Evolutionary conservation across 2,888 invertebrate genomes (phyloP).

Genomic region (Dasysyrphus tricinctus): DNA sequence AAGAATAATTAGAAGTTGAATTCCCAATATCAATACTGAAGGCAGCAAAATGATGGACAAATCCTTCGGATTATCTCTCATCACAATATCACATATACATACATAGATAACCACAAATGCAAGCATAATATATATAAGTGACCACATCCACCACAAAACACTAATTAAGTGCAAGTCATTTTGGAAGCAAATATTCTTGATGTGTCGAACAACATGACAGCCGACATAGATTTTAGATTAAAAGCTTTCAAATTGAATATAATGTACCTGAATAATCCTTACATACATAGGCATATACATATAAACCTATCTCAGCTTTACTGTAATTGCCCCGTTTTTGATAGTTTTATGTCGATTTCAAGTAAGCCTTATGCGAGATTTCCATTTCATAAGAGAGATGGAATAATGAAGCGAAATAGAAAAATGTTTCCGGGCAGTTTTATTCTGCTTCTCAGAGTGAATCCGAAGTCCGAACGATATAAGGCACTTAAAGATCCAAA

Average conservation of each 20-base stretch:
- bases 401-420: background rate
- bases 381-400: background rate
- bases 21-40: constrained; percentile 19
- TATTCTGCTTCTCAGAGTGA: background rate
- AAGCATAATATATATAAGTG: constrained; percentile 34
- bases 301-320: background rate
- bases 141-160: constrained; percentile 58
- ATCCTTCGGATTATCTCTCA: constrained; percentile 42
- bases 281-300: background rate
- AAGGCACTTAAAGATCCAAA: constrained; percentile 38
- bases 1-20: constrained; percentile 51
- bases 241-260: constrained; percentile 67
- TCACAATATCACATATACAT: constrained; percentile 22
- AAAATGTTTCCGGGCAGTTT: background rate
- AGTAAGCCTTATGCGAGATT: background rate
- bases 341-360: constrained; percentile 22
- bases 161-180: constrained; percentile 69
- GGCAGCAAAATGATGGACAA: constrained; percentile 48
- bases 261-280: background rate
- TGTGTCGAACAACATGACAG: constrained; percentile 70
- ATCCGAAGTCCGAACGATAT: constrained; percentile 17
- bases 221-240: constrained; percentile 70
- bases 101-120: background rate
- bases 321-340: constrained; percentile 30
- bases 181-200: constrained; percentile 60